These are phyloP conservation scores for Cheirogaleus major DNA, from an alignment of 2,797 vertebrate genomes.

Conservation along the genomic window DNA sequence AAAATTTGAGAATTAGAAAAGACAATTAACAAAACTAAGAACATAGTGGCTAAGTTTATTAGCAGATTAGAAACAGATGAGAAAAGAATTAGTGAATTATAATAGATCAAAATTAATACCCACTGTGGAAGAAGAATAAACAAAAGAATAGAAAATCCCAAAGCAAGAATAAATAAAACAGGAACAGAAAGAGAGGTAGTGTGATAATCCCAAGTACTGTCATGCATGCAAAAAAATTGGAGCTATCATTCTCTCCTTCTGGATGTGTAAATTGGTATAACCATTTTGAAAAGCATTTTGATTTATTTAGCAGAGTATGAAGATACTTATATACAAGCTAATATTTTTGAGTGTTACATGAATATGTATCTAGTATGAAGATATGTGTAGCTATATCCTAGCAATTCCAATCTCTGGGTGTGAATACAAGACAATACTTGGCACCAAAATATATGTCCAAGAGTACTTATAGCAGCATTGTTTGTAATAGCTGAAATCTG, in stretches of 20 bases:
- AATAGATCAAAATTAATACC: not conserved
- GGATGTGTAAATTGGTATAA: not conserved
- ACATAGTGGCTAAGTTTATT: not conserved
- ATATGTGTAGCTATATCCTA: not conserved
- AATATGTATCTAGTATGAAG: not conserved
- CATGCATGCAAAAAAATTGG: not conserved
- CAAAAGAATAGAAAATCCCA: not conserved
- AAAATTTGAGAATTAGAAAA: conserved; percentile 35
- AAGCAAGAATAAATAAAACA: not conserved
- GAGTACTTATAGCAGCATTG: not conserved
- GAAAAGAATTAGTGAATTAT: not conserved
- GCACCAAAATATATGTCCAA: not conserved
- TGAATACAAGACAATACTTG: not conserved
- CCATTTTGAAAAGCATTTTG: not conserved
- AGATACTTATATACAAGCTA: not conserved
- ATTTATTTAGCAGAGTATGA: not conserved
- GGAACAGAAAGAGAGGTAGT: not conserved
- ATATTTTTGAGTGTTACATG: not conserved
- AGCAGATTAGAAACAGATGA: not conserved
- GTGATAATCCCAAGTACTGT: not conserved
- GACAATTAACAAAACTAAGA: not conserved
- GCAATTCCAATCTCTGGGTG: not conserved
- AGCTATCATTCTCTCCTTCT: not conserved
- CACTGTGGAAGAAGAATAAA: not conserved
- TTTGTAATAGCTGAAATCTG: not conserved